Evolutionary conservation across 2,797 vertebrate species (phyloP), one percentile per base, ranked within the genome.

Genomic region (Falco berigora): DNA sequence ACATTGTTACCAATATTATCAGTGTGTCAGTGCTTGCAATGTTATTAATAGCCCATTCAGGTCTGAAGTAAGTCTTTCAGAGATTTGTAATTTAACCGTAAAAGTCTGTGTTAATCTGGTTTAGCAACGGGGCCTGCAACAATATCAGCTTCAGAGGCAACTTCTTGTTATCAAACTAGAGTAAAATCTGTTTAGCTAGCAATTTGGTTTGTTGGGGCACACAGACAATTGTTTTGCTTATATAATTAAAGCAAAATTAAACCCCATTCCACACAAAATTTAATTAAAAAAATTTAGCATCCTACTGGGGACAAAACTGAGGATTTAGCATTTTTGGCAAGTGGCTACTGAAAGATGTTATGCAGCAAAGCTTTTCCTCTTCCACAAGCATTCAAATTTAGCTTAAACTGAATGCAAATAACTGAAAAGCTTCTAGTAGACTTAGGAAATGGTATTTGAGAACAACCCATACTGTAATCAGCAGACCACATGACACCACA

Each of bases 381-480:
- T 62, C 27, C 52, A 59, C 15, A 19, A 30, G 3, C 1, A 0
- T 5, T 42, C 10, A 32, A 7, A 6, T 34, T 27, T 24, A 18
- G n/a, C 53, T 78, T 22, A 23, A 20, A 42, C 46, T 0, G 4
- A 77, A 36, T 0, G 4, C 10, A 25, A 36, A 13, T 5, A 14
- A 30, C 1, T 20, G 6, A 20, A n/a, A 52, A 34, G 11, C 34
- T 10, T 25, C 21, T 10, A 9, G 19, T 9, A 18, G 74, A 61
- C 25, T 20, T n/a, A 6, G 0, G 47, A 55, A 63, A 79, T 14
- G 7, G 10, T 5, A 6, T 20, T 16, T 17, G 47, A 61, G 52
- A 59, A 25, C 9, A 44, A 14, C 3, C 17, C 4, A 0, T 3
- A 9, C 30, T 2, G 4, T 3, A 1, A 21, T 2, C 22, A 4